Evolutionary conservation across 2,113 vertebrate species (phyloP), one percentile per base, ranked within the genome.

Genomic region (Vulpes lagopus): DNA sequence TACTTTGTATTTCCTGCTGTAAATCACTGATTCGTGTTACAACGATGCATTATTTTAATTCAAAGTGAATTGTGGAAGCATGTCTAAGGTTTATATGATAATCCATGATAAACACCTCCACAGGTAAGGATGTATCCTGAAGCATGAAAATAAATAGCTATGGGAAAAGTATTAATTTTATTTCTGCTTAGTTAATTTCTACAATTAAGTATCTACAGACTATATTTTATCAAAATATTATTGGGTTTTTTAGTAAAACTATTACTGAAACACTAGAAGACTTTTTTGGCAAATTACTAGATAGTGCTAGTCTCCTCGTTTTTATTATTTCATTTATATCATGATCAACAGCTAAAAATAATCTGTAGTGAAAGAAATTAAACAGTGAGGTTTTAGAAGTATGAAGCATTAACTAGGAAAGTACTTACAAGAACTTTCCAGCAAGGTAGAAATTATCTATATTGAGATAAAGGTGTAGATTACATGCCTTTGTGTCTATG

Each of bases 1-100:
- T 85, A 49, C 8, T 69, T 89, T 67, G 17, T 65, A 76, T 86
- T 88, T 78, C 5, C 35, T 80, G 20, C 10, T 67, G 0, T 86
- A 91, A 94, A 93, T 94, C 69, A 80, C 53, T 78, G 84, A 81
- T 57, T 92, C 62, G 85, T 76, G 64, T 93, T 81, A 79, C 49
- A 96, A 94, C 79, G 49, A 97, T 94, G 27, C 3, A 85, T 84
- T 86, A 81, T 88, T 94, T 96, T 96, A 95, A 97, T 97, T 78
- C 59, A 78, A 86, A 96, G 22, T 90, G 9, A 96, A 79, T 51
- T 92, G 10, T 69, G 25, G 22, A 87, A 20, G 17, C 5, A 1
- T 55, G 4, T 49, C 20, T 76, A 80, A 76, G 25, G 96, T 62
- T 79, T 78, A 32, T 51, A 95, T 92, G 8, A 25, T 43, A 94